phyloP scores from a whole-genome alignment of 1,140 invertebrate species.

The Zaprionus kolodkinae region DNA sequence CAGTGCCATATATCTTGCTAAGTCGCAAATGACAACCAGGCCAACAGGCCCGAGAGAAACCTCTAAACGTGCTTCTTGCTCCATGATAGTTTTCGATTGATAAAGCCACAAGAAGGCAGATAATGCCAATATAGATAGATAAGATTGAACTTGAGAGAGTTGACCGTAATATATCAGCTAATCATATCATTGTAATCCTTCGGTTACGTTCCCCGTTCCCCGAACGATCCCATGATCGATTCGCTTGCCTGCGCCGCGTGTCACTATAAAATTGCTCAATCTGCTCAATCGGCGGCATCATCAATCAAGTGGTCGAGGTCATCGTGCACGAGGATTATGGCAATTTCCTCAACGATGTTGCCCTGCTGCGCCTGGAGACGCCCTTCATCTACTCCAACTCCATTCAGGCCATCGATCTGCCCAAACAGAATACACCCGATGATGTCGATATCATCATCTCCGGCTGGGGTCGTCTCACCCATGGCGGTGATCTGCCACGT shows the following conservation, averaged over 20 bases:
- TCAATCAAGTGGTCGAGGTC: conserved; percentile 48
- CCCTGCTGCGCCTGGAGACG: conserved; percentile 82
- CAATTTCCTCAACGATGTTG: conserved; percentile 84
- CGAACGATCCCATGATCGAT: neutral
- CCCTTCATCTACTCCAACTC: conserved; percentile 70
- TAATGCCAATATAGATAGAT: conserved; percentile 7
- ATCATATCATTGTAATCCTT: neutral
- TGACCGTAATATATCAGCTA: neutral
- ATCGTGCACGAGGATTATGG: conserved; percentile 82
- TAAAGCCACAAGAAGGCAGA: neutral
- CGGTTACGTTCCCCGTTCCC: neutral
- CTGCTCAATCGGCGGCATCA: conserved; percentile 48
- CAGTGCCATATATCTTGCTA: neutral
- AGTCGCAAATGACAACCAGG: neutral
- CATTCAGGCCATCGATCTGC: conserved; percentile 77
- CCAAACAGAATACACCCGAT: conserved; percentile 61
- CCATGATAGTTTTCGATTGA: neutral
- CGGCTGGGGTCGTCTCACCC: conserved; percentile 85
- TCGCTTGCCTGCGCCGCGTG: neutral
- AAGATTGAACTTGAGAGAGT: neutral
- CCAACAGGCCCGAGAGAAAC: neutral
- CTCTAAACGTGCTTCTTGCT: neutral
- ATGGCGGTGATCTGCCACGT: conserved; percentile 59
- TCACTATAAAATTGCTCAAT: neutral
- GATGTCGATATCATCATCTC: conserved; percentile 73